Evolutionary conservation across 2,797 vertebrate genomes (phyloP), one percentile per base, ranked within the genome.

Genomic region (Premnoplex brunnescens): DNA sequence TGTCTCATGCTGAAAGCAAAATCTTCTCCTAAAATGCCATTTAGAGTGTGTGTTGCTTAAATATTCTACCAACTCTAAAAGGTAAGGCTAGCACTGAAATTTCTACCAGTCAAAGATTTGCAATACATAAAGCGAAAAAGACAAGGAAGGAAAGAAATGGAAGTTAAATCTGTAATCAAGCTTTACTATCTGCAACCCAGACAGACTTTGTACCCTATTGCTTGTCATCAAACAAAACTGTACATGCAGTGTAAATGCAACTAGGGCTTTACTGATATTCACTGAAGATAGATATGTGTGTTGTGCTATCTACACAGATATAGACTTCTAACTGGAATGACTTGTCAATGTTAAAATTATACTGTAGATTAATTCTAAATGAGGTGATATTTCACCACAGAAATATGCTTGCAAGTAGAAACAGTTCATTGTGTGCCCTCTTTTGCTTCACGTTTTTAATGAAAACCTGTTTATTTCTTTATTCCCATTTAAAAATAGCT

Each of bases 361-460:
- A 28, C 56, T 77, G 43, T 27, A 90, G 48, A 52, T 32, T 79
- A 55, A 71, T 82, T 82, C 56, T 71, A 85, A 87, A 74, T 59
- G 18, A 88, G n/a, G 43, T 69, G 26, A 56, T 71, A 59, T 71
- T 88, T 85, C 82, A 71, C 20, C 7, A 68, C 27, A 88, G 20
- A 80, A 90, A 58, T 62, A 36, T 85, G 16, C 36, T 91, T 94
- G n/a, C 32, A 92, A 93, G 24, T 49, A 87, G 48, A 88, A 86
- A 63, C 16, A 67, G 3, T 56, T 85, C 6, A 34, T 68, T 39
- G n/a, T 55, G 11, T 72, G 64, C 7, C 24, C 27, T 71, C 10
- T 26, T 91, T 79, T 83, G 24, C 39, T 88, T 78, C 37, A 80
- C 20, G 21, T 69, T 59, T 16, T 32, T 86, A 58, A 78, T 54